These are phyloP conservation scores for Nymphalis polychloros DNA, from an alignment of 2,888 invertebrate genomes.

Conservation along the genomic window DNA sequence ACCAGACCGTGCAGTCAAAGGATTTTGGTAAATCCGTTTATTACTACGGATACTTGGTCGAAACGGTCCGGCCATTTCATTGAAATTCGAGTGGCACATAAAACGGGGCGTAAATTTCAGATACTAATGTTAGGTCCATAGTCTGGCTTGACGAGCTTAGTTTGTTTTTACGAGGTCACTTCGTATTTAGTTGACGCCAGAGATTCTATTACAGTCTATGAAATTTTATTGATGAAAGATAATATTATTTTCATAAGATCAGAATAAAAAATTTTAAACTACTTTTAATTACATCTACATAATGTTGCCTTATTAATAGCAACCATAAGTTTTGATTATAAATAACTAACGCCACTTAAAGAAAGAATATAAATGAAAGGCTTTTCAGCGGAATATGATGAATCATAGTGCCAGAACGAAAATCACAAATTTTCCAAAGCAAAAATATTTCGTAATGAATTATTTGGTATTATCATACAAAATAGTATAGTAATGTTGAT, in stretches of 20 bases:
- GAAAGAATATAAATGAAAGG: too few species aligned
- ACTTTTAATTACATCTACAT: background rate
- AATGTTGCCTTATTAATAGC: too few species aligned
- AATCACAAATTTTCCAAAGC: too few species aligned
- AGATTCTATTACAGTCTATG: constrained; percentile 34
- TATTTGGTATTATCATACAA: too few species aligned
- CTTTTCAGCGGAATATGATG: too few species aligned
- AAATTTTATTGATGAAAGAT: constrained; percentile 31
- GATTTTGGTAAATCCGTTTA: constrained; percentile 58
- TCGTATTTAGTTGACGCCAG: constrained; percentile 44
- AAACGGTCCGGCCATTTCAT: constrained; percentile 51
- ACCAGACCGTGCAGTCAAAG: constrained; percentile 49
- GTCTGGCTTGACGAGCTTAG: constrained; percentile 54
- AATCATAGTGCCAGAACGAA: too few species aligned
- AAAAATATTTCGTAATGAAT: too few species aligned
- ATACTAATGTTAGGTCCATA: constrained; percentile 57
- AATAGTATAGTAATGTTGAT: too few species aligned
- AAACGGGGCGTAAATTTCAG: constrained; percentile 66
- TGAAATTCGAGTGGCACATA: constrained; percentile 69
- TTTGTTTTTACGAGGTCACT: constrained; percentile 56
- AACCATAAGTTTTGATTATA: too few species aligned
- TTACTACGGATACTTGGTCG: constrained; percentile 40
- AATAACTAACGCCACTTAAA: too few species aligned
- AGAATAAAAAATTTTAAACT: background rate
- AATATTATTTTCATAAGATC: background rate